Conservation (phyloP, 1,140 invertebrate genomes). For the Matsumurasca onukii region DNA sequence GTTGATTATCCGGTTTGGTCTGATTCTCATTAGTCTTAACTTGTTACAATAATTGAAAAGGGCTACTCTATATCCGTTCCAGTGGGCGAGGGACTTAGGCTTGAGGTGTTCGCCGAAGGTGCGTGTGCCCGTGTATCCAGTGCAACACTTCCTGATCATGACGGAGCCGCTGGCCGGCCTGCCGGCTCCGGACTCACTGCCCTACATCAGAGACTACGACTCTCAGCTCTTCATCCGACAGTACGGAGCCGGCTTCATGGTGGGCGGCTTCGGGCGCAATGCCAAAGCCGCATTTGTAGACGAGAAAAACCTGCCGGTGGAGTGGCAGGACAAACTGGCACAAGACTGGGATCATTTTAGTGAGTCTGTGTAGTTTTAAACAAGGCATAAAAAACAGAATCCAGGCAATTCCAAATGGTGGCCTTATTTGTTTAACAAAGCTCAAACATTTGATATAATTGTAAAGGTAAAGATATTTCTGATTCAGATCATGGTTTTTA, state of each 20-base stretch:
- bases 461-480: too few species aligned
- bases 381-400: too few species aligned
- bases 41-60: too few species aligned
- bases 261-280: conserved; percentile 82
- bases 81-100: conserved; percentile 74
- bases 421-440: too few species aligned
- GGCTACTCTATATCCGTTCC: not conserved
- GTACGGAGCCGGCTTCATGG: conserved; percentile 74
- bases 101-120: conserved; percentile 80
- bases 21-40: too few species aligned
- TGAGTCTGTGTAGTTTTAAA: too few species aligned
- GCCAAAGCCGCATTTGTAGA: conserved; percentile 88
- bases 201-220: conserved; percentile 81
- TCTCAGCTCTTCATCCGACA: conserved; percentile 85
- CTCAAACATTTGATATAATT: too few species aligned
- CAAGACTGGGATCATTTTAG: conserved; percentile 91
- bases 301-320: conserved; percentile 59
- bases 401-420: too few species aligned
- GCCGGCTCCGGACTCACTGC: conserved; percentile 7
- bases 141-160: conserved; percentile 89
- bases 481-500: too few species aligned
- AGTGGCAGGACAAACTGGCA: conserved; percentile 60
- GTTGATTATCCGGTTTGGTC: too few species aligned
- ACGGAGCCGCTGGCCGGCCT: conserved; percentile 74
- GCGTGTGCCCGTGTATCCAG: conserved; percentile 87